Evolutionary conservation across 2,113 vertebrate genomes (phyloP).

Genomic region (human (Homo sapiens)): GRCh38 chr11:106481501-106482000

Average conservation of each 20-base stretch:
- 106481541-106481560: background rate
- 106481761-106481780: background rate
- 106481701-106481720: background rate
- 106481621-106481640: background rate
- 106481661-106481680: background rate
- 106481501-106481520: background rate
- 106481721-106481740: background rate
- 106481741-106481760: background rate
- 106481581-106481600: background rate
- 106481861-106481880: background rate
- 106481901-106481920: background rate
- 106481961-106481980: background rate
- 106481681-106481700: background rate
- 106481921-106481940: background rate
- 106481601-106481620: background rate
- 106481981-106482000: background rate
- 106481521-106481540: no score
- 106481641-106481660: background rate
- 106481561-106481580: background rate
- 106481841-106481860: background rate
- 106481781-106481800: background rate
- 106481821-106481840: background rate
- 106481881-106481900: background rate
- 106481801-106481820: background rate
- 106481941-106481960: background rate